Conservation (phyloP, 2,797 vertebrate genomes). For the Botia almorhae region DNA sequence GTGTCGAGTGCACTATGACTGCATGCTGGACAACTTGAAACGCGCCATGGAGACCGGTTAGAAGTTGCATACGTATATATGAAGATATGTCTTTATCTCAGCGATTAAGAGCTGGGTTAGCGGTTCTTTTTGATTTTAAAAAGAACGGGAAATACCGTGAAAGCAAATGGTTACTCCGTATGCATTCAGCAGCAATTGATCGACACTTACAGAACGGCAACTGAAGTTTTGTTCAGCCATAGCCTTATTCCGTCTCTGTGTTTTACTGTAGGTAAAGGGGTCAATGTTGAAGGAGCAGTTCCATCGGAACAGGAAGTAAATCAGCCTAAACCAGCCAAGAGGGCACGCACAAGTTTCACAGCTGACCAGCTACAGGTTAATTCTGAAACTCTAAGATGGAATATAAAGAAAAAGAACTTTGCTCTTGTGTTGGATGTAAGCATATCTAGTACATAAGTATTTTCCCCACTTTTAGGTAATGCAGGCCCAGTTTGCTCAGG, state of each 20-base stretch:
- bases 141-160: no score
- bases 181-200: no score
- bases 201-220: no score
- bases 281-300: constrained; percentile 82
- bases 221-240: background rate
- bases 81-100: no score
- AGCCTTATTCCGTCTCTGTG: background rate
- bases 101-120: no score
- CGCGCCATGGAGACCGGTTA: constrained; percentile 90
- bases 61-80: constrained; percentile 13
- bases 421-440: background rate
- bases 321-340: constrained; percentile 90
- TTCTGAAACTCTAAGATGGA: background rate
- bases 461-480: constrained; percentile 80
- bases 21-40: constrained; percentile 92
- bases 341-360: constrained; percentile 96
- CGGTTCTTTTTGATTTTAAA: no score
- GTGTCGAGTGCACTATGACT: constrained; percentile 91
- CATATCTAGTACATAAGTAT: background rate
- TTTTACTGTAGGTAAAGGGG: constrained; percentile 81
- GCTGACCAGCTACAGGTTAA: constrained; percentile 95
- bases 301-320: constrained; percentile 85
- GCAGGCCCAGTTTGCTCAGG: constrained; percentile 93
- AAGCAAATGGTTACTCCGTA: no score
- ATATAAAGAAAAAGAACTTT: background rate